Conservation (phyloP, 2,888 invertebrate species). For the Lasioglossum lativentre region DNA sequence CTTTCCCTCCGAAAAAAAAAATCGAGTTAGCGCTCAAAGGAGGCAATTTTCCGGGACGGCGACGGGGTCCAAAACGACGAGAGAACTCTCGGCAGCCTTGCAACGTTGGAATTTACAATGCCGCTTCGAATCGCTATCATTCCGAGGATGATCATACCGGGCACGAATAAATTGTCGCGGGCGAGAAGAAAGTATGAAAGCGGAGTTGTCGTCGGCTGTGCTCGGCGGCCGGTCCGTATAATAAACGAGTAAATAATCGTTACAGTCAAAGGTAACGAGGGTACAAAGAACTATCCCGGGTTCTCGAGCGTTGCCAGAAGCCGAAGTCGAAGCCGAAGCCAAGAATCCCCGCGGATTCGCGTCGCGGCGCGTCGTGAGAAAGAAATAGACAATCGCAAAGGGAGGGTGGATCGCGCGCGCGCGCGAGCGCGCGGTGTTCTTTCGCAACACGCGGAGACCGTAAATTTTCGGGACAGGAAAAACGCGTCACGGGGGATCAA, state of each 20-base stretch:
- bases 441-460: constrained; percentile 29
- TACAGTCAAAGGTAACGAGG: constrained; percentile 16
- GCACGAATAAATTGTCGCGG: background rate
- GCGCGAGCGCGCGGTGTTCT: constrained; percentile 4
- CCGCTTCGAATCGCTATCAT: constrained; percentile 1
- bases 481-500: constrained; percentile 43
- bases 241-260: constrained; percentile 13
- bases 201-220: background rate
- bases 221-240: background rate
- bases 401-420: background rate
- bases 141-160: background rate
- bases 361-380: background rate
- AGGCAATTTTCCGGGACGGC: background rate
- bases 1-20: background rate
- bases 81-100: background rate
- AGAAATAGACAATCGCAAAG: constrained; percentile 12
- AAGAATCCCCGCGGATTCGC: background rate
- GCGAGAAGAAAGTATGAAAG: background rate
- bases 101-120: background rate
- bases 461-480: constrained; percentile 46
- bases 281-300: constrained; percentile 14
- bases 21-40: background rate
- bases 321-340: background rate
- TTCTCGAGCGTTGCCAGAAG: constrained; percentile 5
- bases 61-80: background rate